A percentile compares a stretch with the other conserved stretches of the same genome.
Evolutionary conservation across 2,113 vertebrate genomes (phyloP).

Genomic region (Dolichotis patagonum): DNA sequence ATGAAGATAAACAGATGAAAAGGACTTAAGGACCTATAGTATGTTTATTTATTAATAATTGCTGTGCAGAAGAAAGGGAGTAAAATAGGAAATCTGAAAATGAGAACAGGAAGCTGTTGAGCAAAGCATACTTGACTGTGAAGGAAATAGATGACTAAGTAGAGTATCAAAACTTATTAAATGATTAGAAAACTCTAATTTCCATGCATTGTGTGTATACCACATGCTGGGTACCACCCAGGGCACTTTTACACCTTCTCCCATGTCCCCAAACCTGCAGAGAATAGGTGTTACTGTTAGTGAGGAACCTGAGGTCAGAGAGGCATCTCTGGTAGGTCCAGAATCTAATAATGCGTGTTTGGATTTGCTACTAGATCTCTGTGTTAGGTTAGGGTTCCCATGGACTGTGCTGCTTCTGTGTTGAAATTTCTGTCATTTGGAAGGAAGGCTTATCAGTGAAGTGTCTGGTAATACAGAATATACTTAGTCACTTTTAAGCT

Average conservation of each 20-base stretch:
- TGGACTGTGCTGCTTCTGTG: not conserved
- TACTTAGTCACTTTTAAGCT: not conserved
- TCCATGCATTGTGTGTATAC: not conserved
- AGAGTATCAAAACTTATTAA: not conserved
- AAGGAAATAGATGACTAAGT: not conserved
- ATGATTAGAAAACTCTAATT: not conserved
- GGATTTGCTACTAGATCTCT: not conserved
- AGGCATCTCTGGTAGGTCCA: not conserved
- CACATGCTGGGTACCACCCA: not conserved
- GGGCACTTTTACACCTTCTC: not conserved
- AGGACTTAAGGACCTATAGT: not conserved
- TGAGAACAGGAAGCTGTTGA: not conserved
- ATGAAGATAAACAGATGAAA: not conserved
- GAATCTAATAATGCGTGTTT: not conserved
- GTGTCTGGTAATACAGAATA: not conserved
- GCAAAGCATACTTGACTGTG: not conserved
- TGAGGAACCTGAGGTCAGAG: not conserved
- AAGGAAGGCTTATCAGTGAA: slow-evolving; percentile 25
- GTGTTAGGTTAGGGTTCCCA: not conserved
- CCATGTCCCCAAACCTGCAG: not conserved
- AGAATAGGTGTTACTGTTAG: not conserved
- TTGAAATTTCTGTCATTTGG: slow-evolving; percentile 20
- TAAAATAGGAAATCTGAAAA: slow-evolving; percentile 20
- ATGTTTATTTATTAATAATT: slow-evolving; percentile 31
- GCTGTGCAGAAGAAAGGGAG: not conserved